These are phyloP conservation scores for Tenthredo notha DNA, from an alignment of 2,888 invertebrate species.

Conservation along the genomic window DNA sequence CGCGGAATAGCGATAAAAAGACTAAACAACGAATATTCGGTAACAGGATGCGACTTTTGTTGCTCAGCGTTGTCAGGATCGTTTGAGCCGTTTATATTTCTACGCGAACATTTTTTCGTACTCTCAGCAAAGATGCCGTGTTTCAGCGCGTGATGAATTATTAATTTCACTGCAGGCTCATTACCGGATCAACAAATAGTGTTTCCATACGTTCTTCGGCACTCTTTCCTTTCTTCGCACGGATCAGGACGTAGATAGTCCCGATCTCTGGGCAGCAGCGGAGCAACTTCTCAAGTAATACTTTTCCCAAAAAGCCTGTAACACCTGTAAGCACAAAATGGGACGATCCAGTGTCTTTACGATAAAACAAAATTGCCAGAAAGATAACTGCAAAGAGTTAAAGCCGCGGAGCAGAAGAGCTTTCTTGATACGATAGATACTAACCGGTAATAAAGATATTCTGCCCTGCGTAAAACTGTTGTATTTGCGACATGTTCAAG, in stretches of 20 bases:
- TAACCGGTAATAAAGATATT: slow-evolving; percentile 60
- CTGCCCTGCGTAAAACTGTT: slow-evolving; percentile 58
- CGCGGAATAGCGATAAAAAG: neutral
- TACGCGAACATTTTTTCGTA: neutral
- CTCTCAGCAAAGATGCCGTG: neutral
- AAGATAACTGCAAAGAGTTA: neutral
- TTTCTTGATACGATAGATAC: neutral
- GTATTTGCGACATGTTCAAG: slow-evolving; percentile 56
- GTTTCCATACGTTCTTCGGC: slow-evolving; percentile 56
- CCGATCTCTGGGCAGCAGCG: slow-evolving; percentile 59
- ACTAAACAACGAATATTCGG: neutral
- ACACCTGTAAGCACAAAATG: slow-evolving; percentile 54
- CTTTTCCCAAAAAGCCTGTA: slow-evolving; percentile 63
- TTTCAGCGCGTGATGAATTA: neutral
- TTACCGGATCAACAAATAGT: slow-evolving; percentile 56
- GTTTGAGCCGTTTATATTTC: neutral
- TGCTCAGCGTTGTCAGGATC: neutral
- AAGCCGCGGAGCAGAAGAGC: neutral
- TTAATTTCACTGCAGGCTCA: neutral
- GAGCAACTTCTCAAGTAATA: slow-evolving; percentile 60
- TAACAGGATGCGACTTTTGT: neutral
- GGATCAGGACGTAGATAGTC: slow-evolving; percentile 60
- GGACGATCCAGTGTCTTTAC: neutral
- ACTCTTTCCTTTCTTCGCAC: slow-evolving; percentile 57
- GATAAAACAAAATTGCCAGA: neutral